Evolutionary conservation across 2,113 vertebrate genomes (phyloP), one percentile per base, ranked within the genome.

Genomic region (Tragelaphus imberbis): DNA sequence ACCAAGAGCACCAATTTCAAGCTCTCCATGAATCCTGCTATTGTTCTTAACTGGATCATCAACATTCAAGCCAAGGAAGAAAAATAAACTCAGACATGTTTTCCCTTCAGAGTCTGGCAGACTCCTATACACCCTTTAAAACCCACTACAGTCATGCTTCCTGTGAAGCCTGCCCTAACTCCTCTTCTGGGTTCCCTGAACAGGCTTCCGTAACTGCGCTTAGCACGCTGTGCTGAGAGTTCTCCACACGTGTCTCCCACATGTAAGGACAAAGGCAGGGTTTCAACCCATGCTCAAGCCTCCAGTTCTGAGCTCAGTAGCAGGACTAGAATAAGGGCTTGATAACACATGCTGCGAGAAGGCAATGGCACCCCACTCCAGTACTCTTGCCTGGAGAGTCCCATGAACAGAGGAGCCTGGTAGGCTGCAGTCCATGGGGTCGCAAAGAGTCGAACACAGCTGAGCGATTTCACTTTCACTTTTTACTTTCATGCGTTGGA

Each of bases 71-170:
- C 36, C 49, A 77, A 84, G 85, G 84, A 55, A 82, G 61, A 90
- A 86, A 97, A 94, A 53, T 16, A 44, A 79, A 30, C 49, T 84
- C n/a, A 88, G 82, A 47, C 21, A 49, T 33, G 47, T 63, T 36
- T 40, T 14, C 21, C 15, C 28, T 79, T 94, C 11, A 23, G 25
- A 68, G 7, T 85, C 40, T 55, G n/a, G 25, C 55, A 86, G 91
- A 89, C 94, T 97, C 30, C 53, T 91, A 81, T 30, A 53, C 53
- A 84, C 59, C 19, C 92, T 90, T 89, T 82, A 84, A 93, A 96
- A 93, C 77, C 23, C 65, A 53, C 0, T 23, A 53, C 3, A 53
- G 61, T 61, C 19, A 56, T 1, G 63, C 12, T 47, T 80, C 44
- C 56, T 56, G 17, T 6, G 59, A 80, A 84, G 56, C 7, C 44